These are phyloP conservation scores for Pseudomyrmex gracilis DNA, from an alignment of 1,140 invertebrate genomes.

Conservation along the genomic window DNA sequence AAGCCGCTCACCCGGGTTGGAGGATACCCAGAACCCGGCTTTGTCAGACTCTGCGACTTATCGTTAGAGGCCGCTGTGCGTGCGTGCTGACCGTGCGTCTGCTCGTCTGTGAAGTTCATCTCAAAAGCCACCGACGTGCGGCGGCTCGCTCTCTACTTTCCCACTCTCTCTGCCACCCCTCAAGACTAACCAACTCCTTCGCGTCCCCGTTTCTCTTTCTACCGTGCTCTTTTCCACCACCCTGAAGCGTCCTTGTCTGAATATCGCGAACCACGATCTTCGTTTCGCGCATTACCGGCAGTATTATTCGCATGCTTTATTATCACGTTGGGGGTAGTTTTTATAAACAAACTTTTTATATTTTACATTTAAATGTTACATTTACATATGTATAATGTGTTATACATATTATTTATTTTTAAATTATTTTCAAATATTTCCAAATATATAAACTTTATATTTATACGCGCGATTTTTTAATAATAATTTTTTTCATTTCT, in stretches of 20 bases:
- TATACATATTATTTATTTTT: neutral
- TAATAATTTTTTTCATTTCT: neutral
- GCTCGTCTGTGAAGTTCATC: conserved; percentile 47
- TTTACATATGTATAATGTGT: neutral
- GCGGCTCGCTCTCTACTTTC: neutral
- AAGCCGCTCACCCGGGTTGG: neutral
- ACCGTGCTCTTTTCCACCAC: conserved; percentile 17
- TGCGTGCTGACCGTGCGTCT: conserved; percentile 52
- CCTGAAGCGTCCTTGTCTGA: neutral
- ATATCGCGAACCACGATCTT: conserved; percentile 13
- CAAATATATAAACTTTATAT: neutral
- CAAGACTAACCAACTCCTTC: neutral
- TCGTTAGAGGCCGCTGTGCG: conserved; percentile 35
- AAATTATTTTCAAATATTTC: neutral
- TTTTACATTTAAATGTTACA: neutral
- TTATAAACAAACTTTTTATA: neutral
- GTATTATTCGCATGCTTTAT: neutral
- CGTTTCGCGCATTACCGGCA: conserved; percentile 16
- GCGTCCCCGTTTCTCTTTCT: conserved; percentile 18
- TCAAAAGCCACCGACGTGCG: conserved; percentile 28
- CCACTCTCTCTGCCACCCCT: neutral
- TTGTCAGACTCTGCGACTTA: conserved; percentile 43
- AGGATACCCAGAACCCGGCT: neutral
- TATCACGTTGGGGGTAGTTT: neutral
- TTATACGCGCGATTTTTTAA: neutral